phyloP scores from a whole-genome alignment of 1,140 invertebrate species.

The Andricus grossulariae region DNA sequence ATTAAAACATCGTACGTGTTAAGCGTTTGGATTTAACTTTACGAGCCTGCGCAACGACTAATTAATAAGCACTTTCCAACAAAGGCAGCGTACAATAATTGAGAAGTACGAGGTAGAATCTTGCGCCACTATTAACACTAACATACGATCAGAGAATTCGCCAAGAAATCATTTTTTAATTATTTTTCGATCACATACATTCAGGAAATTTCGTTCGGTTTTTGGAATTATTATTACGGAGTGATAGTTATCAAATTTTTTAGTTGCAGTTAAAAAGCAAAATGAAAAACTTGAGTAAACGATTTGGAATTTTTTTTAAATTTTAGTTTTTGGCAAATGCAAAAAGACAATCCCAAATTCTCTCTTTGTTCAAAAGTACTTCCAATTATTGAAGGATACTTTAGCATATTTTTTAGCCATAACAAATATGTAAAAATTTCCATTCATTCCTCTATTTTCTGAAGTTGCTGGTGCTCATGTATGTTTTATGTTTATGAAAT shows the following conservation, averaged over 20 bases:
- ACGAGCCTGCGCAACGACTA: constrained; percentile 27
- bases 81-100: constrained; percentile 7
- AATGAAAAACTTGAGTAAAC: too few relatives aligned
- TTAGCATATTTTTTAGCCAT: too few relatives aligned
- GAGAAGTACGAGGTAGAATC: constrained; percentile 20
- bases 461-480: constrained; percentile 3
- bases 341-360: too few relatives aligned
- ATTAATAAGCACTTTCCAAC: constrained; percentile 28
- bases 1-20: constrained; percentile 22
- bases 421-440: too few relatives aligned
- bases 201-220: background rate
- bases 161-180: background rate
- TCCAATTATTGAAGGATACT: too few relatives aligned
- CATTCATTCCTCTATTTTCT: background rate
- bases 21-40: constrained; percentile 28
- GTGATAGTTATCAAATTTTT: too few relatives aligned
- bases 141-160: background rate
- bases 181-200: background rate
- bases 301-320: too few relatives aligned
- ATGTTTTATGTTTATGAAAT: constrained; percentile 13
- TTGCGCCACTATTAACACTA: background rate
- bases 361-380: too few relatives aligned
- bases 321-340: too few relatives aligned
- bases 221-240: too few relatives aligned
- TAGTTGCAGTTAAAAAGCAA: too few relatives aligned